Evolutionary conservation across 2,113 vertebrate genomes (phyloP).

Genomic region (Colius striatus): DNA sequence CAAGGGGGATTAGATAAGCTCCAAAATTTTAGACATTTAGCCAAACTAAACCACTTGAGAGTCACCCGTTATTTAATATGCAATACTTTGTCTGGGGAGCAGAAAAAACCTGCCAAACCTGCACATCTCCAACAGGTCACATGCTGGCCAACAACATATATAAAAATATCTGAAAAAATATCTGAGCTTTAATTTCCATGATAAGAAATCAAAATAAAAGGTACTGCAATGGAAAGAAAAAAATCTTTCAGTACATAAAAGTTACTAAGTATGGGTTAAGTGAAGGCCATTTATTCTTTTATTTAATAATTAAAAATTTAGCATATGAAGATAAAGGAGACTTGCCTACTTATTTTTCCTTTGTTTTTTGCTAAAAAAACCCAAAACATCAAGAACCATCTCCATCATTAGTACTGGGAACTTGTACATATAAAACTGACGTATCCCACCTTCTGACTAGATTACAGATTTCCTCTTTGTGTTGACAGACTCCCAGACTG

Average conservation of each 20-base stretch:
- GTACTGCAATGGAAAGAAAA: neutral
- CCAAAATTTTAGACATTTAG: neutral
- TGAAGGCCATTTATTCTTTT: neutral
- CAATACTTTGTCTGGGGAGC: neutral
- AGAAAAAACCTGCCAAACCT: neutral
- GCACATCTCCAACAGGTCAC: neutral
- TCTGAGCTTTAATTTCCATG: neutral
- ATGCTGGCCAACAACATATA: neutral
- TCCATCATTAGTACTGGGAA: neutral
- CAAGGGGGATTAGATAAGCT: neutral
- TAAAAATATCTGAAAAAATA: neutral
- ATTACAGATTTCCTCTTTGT: neutral
- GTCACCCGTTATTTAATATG: neutral
- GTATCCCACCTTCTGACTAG: neutral
- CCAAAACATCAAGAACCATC: neutral
- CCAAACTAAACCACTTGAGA: slow-evolving; percentile 3
- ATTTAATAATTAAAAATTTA: neutral
- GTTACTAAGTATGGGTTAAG: neutral
- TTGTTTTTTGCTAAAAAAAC: neutral
- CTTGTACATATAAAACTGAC: neutral
- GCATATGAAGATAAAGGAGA: neutral
- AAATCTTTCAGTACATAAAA: neutral
- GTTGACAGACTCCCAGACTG: neutral
- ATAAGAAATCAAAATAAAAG: neutral
- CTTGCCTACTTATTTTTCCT: neutral